Evolutionary conservation across 2,113 vertebrate species (phyloP).

Genomic region (Hypanus sabinus): DNA sequence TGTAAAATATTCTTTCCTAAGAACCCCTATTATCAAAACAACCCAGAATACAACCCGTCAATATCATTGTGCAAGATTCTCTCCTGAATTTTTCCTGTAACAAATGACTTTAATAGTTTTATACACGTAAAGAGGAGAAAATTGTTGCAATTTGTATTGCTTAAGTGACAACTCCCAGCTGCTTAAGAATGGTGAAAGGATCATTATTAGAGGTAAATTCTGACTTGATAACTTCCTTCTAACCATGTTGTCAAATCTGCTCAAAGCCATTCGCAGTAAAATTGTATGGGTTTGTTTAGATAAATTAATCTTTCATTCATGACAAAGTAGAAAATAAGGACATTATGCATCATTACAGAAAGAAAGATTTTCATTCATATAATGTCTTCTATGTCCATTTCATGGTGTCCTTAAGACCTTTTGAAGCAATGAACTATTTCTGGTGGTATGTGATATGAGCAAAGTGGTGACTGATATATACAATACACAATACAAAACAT

Average conservation of each 20-base stretch:
- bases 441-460: no score
- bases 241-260: conserved; percentile 1
- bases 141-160: conserved; percentile 7
- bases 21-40: neutral
- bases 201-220: neutral
- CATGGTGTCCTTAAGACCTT: no score
- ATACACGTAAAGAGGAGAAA: neutral
- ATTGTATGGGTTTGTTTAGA: neutral
- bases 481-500: no score
- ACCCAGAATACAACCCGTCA: neutral
- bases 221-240: neutral
- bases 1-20: neutral
- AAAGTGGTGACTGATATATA: no score
- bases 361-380: no score
- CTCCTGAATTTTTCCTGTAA: neutral
- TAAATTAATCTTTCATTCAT: neutral
- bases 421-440: no score
- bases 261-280: neutral
- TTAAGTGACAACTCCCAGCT: neutral
- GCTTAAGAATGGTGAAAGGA: neutral
- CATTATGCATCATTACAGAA: neutral
- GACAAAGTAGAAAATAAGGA: neutral
- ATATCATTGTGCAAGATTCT: neutral
- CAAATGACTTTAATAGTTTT: neutral
- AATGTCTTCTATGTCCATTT: no score